Evolutionary conservation across 1,140 invertebrate species (phyloP), one percentile per base, ranked within the genome.

Genomic region (Cherax destructor): DNA sequence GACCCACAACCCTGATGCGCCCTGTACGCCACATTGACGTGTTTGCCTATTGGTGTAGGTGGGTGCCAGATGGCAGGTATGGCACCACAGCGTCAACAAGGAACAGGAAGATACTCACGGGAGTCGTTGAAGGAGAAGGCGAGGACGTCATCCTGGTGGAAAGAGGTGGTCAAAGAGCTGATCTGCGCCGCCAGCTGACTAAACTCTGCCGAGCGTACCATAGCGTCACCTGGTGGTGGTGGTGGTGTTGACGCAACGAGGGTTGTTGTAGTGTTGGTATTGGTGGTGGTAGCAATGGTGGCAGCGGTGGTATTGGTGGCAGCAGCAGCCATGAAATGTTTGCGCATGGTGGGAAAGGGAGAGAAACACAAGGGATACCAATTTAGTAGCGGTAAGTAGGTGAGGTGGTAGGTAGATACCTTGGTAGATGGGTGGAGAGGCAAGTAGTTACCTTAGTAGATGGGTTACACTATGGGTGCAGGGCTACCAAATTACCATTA

Each of bases 131-230:
- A 69, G 61, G 91, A 61, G 72, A 61, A 78, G 80, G 80, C 5
- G 18, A 84, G 49, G 47, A 56, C 69, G 76, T 91, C 83, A 21
- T 91, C 85, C 56, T 88, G 83, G n/a, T 86, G 77, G 59, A 91
- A 86, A 74, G 92, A 92, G 24, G 78, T 77, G 24, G 92, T 90
- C 11, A 92, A 79, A 21, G 92, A 92, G 78, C 81, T 91, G 85
- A 92, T 92, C 85, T 92, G 92, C 47, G 88, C 92, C 18, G 92
- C 88, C 50, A 92, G 80, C 18, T 84, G 74, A 65, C 88, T 88
- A 80, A 92, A 91, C 88, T 92, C 92, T 3, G 88, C 86, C 18
- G 72, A 83, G 61, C 92, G 88, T 11, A 79, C 59, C 76, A 79
- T 79, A 24, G 86, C 76, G 16, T 88, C 86, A 61, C 56, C 76